phyloP scores from a whole-genome alignment of 2,797 vertebrate genomes.

The Macroramphosus scolopax region DNA sequence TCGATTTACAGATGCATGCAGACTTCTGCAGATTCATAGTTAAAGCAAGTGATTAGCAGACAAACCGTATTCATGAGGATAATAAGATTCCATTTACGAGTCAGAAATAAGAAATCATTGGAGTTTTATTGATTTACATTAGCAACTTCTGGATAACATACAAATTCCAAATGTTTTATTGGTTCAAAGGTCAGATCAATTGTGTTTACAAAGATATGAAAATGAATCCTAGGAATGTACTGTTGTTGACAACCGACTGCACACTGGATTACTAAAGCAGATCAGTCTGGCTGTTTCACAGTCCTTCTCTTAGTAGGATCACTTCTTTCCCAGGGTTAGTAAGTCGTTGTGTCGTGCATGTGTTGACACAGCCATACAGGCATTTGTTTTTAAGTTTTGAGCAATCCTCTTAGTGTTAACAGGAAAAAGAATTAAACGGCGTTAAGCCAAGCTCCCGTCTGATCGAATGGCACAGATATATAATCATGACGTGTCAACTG shows the following conservation, averaged over 20 bases:
- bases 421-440: slow-evolving; percentile 55
- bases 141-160: no score
- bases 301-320: slow-evolving; percentile 17
- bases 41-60: neutral
- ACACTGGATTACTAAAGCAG: neutral
- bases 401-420: slow-evolving; percentile 75
- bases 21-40: neutral
- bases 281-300: neutral
- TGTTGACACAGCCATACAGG: no score
- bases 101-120: no score
- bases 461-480: no score
- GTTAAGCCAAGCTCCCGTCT: slow-evolving; percentile 50
- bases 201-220: no score
- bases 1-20: neutral
- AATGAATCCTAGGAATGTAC: no score
- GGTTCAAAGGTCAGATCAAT: no score
- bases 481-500: no score
- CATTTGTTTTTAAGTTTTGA: no score
- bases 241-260: no score
- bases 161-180: no score
- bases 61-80: neutral
- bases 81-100: neutral
- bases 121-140: no score
- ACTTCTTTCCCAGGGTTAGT: slow-evolving; percentile 21
- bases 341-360: neutral